Evolutionary conservation across 2,113 vertebrate genomes (phyloP).

Genomic region (Siniperca chuatsi): DNA sequence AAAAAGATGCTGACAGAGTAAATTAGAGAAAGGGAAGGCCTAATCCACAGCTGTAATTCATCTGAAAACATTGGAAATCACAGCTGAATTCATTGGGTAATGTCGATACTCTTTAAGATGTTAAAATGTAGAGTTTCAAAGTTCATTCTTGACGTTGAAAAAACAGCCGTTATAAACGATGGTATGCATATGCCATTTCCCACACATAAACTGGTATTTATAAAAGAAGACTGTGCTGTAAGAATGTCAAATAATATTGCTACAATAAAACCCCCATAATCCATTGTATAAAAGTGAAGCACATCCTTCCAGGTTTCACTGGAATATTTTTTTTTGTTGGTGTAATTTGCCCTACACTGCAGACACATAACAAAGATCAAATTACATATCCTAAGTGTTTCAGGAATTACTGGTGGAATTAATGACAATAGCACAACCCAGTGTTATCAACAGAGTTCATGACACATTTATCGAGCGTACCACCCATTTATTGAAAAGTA

Average conservation of each 20-base stretch:
- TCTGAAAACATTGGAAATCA: not conserved
- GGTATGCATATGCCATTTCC: no score
- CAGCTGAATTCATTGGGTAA: not conserved
- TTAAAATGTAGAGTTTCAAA: not conserved
- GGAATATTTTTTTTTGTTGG: conserved; percentile 15
- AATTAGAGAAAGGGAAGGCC: not conserved
- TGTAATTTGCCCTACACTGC: not conserved
- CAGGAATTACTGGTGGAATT: not conserved
- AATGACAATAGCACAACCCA: not conserved
- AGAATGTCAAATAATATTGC: not conserved
- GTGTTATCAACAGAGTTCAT: not conserved
- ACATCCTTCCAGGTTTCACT: conserved; percentile 27
- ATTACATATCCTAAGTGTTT: not conserved
- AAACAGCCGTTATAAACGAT: not conserved
- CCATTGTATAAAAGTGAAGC: conserved; percentile 21
- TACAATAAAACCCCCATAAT: not conserved
- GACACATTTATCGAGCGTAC: conserved; percentile 12
- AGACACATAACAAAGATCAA: conserved; percentile 1
- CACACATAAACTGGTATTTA: no score
- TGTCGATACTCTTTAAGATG: not conserved
- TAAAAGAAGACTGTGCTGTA: no score
- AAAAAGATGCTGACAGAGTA: conserved; percentile 6
- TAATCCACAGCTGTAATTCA: not conserved
- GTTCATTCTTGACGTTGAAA: not conserved
- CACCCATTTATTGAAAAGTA: conserved; percentile 35